These are phyloP conservation scores for Drosophila oshimai DNA, from an alignment of 1,140 invertebrate species.

Conservation along the genomic window DNA sequence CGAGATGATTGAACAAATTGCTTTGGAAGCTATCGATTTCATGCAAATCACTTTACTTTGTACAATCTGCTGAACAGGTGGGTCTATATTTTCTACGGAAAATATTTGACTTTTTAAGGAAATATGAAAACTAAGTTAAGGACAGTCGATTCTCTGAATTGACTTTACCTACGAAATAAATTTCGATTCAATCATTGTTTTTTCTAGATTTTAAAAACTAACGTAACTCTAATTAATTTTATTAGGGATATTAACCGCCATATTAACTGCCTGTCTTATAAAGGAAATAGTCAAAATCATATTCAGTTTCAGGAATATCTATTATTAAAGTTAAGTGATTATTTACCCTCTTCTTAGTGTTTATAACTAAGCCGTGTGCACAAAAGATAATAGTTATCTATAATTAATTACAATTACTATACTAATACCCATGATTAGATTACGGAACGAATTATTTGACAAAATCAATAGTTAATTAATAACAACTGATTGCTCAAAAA, in stretches of 20 bases:
- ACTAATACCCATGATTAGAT: neutral
- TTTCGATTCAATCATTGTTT: too few species aligned
- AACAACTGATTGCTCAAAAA: neutral
- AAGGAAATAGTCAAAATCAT: too few species aligned
- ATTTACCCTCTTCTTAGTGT: too few species aligned
- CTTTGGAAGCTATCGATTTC: conserved; percentile 58
- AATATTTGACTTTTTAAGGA: neutral
- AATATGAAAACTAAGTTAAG: neutral
- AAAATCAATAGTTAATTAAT: neutral
- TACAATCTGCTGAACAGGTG: conserved; percentile 3
- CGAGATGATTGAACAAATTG: conserved; percentile 37
- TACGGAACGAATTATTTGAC: neutral
- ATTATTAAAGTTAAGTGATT: too few species aligned
- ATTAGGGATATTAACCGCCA: too few species aligned
- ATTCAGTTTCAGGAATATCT: too few species aligned
- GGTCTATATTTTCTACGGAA: neutral
- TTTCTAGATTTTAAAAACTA: too few species aligned
- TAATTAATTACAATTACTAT: neutral
- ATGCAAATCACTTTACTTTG: conserved; percentile 40
- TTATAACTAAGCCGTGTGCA: neutral
- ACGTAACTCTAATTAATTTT: too few species aligned
- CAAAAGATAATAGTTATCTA: neutral
- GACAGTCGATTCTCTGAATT: too few species aligned
- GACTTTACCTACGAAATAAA: too few species aligned
- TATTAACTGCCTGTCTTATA: too few species aligned